A percentile compares a stretch with the other conserved stretches of the same genome.
Conservation (phyloP, 2,888 invertebrate species). For the Cenopis cana region DNA sequence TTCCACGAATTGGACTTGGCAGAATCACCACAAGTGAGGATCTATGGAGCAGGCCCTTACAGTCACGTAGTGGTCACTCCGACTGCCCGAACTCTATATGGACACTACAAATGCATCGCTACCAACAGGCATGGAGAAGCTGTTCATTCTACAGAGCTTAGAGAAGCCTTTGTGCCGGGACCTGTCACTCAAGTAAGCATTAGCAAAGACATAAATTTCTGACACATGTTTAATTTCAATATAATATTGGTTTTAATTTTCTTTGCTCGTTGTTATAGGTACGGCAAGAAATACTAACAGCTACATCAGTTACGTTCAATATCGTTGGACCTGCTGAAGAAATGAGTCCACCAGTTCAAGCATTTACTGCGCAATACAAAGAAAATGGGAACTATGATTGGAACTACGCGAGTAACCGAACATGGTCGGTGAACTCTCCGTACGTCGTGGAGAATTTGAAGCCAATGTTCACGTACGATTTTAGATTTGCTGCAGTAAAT, state of each 20-base stretch:
- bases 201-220: not conserved
- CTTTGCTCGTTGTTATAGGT: slow-evolving; percentile 74
- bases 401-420: slow-evolving; percentile 88
- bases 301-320: slow-evolving; percentile 93
- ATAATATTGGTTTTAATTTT: not conserved
- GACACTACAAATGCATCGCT: slow-evolving; percentile 92
- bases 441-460: slow-evolving; percentile 92
- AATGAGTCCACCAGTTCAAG: slow-evolving; percentile 90
- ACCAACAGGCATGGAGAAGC: slow-evolving; percentile 90
- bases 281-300: slow-evolving; percentile 89
- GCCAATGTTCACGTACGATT: slow-evolving; percentile 91
- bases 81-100: slow-evolving; percentile 87
- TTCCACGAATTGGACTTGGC: slow-evolving; percentile 83
- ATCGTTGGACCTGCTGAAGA: slow-evolving; percentile 90
- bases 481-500: slow-evolving; percentile 94
- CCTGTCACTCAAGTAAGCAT: slow-evolving; percentile 82
- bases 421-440: slow-evolving; percentile 92
- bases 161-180: slow-evolving; percentile 90
- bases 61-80: slow-evolving; percentile 90
- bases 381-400: slow-evolving; percentile 88
- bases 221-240: not conserved
- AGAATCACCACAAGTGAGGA: slow-evolving; percentile 85
- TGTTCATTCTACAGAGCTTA: slow-evolving; percentile 88
- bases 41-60: slow-evolving; percentile 88
- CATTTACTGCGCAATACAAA: slow-evolving; percentile 91